These are phyloP conservation scores for Diachasma alloeum DNA, from an alignment of 1,140 invertebrate species.

Conservation along the genomic window DNA sequence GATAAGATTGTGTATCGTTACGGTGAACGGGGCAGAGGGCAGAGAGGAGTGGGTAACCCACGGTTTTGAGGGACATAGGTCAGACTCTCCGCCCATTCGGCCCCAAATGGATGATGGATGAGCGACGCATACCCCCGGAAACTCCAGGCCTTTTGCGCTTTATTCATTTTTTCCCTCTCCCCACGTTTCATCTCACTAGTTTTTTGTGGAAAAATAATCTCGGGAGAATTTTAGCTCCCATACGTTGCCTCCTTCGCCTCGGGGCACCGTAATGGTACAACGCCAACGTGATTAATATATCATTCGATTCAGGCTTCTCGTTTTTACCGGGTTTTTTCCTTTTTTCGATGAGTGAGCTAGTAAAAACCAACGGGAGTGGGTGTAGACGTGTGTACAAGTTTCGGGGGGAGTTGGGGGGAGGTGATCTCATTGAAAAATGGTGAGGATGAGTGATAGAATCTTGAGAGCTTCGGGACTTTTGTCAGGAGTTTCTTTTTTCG, in stretches of 20 bases:
- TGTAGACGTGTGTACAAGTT: background rate
- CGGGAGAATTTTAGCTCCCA: background rate
- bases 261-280: background rate
- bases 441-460: background rate
- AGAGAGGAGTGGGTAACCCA: background rate
- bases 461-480: background rate
- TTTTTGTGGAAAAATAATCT: slow-evolving; percentile 15
- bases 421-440: background rate
- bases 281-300: slow-evolving; percentile 7
- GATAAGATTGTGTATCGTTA: background rate
- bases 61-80: background rate
- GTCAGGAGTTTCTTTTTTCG: background rate
- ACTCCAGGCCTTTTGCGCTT: slow-evolving; percentile 19
- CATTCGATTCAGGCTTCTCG: background rate
- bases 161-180: slow-evolving; percentile 27
- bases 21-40: background rate
- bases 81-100: background rate
- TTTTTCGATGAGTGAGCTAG: background rate
- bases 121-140: slow-evolving; percentile 29
- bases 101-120: slow-evolving; percentile 39
- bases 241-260: background rate
- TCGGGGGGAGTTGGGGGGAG: background rate
- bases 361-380: background rate
- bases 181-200: slow-evolving; percentile 31
- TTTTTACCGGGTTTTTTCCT: background rate